Evolutionary conservation across 2,888 invertebrate species (phyloP).

Genomic region (Apamea monoglypha): DNA sequence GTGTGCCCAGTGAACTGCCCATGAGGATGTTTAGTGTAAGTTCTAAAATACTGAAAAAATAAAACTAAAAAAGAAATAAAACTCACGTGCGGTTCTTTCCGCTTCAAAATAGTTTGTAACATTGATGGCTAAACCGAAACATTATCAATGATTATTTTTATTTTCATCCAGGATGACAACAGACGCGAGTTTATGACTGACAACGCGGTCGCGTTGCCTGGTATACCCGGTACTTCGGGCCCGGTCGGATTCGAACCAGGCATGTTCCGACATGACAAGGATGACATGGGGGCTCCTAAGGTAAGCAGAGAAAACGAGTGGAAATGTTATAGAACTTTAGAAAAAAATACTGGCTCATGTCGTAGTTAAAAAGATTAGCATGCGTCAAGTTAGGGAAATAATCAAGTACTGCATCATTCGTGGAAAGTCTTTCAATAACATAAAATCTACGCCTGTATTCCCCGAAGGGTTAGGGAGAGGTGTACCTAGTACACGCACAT

Average conservation of each 20-base stretch:
- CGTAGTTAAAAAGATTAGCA: not conserved
- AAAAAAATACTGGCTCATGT: not conserved
- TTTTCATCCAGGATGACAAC: conserved; percentile 83
- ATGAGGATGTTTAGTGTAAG: conserved; percentile 81
- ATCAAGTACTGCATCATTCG: not conserved
- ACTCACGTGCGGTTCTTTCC: not conserved
- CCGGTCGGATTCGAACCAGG: conserved; percentile 96
- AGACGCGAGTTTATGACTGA: conserved; percentile 93
- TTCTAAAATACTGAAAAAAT: conserved; percentile 30
- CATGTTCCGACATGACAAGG: conserved; percentile 93
- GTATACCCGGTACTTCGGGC: conserved; percentile 92
- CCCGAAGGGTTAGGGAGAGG: not conserved
- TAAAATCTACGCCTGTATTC: not conserved
- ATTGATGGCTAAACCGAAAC: not conserved
- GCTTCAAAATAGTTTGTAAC: not conserved
- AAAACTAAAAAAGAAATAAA: not conserved
- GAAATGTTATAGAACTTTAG: not conserved
- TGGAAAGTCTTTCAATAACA: not conserved
- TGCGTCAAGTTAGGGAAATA: not conserved
- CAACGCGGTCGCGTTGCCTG: conserved; percentile 95
- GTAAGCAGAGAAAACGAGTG: conserved; percentile 66
- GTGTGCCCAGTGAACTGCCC: conserved; percentile 75
- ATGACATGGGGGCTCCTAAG: conserved; percentile 86
- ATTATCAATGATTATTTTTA: not conserved
- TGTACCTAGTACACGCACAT: not conserved